phyloP scores from a whole-genome alignment of 2,888 invertebrate species.

The Conus canariensis region DNA sequence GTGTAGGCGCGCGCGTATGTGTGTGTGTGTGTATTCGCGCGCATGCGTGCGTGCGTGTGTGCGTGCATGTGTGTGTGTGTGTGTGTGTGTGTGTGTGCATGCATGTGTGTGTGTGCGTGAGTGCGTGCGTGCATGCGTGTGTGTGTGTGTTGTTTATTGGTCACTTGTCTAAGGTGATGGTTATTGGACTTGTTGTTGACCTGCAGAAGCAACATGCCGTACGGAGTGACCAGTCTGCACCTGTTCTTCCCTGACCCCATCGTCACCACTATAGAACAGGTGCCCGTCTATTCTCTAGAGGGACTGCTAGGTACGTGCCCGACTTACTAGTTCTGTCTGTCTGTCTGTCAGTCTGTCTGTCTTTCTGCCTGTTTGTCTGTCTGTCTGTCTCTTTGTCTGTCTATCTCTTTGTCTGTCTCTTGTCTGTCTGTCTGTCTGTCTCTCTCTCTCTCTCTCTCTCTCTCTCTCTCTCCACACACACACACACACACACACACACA shows the following conservation, averaged over 20 bases:
- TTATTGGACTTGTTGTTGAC: too few relatives aligned
- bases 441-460: neutral
- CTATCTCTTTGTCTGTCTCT: neutral
- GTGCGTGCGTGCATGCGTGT: too few relatives aligned
- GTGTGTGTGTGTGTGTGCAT: too few relatives aligned
- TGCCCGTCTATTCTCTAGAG: constrained; percentile 52
- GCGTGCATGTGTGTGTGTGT: too few relatives aligned
- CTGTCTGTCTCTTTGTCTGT: neutral
- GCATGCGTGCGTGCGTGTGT: too few relatives aligned
- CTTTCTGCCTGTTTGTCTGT: neutral
- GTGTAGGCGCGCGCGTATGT: too few relatives aligned
- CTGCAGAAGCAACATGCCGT: neutral
- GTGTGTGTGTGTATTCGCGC: too few relatives aligned
- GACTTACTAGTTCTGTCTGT: neutral
- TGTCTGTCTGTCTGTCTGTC: neutral
- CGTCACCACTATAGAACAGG: constrained; percentile 54
- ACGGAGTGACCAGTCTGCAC: constrained; percentile 47
- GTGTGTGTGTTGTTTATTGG: too few relatives aligned
- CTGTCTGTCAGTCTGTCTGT: neutral
- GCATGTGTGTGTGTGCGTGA: too few relatives aligned
- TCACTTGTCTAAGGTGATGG: too few relatives aligned
- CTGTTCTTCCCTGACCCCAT: constrained; percentile 54
- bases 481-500: too few relatives aligned
- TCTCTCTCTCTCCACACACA: neutral
- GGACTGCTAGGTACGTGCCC: constrained; percentile 50